A percentile compares a stretch with the other conserved stretches of the same genome.
Conservation (phyloP, 2,888 invertebrate genomes). For the Perdita meconis region DNA sequence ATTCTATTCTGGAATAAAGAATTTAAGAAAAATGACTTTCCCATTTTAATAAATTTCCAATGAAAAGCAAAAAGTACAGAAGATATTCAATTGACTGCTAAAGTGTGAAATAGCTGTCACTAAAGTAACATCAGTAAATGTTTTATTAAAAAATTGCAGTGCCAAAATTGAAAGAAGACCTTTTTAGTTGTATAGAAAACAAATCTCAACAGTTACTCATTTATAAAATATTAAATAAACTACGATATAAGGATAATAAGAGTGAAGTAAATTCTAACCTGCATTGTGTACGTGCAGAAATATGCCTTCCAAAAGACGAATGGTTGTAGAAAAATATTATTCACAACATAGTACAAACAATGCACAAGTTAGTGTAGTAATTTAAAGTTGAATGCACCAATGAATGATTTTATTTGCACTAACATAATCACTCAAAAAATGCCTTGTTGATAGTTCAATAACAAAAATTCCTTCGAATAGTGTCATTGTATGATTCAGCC, state of each 20-base stretch:
- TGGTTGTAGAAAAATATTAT: constrained; percentile 1
- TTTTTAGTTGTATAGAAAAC: no score
- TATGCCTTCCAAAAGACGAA: not conserved
- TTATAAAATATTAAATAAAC: no score
- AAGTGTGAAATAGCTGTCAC: no score
- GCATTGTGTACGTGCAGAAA: constrained; percentile 57
- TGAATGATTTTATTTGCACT: not conserved
- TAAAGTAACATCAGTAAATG: no score
- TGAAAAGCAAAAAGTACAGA: no score
- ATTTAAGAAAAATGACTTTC: no score
- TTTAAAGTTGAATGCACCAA: not conserved
- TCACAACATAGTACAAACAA: not conserved
- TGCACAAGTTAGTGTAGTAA: not conserved
- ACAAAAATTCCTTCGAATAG: constrained; percentile 35
- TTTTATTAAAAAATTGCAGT: not conserved
- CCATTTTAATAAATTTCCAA: no score
- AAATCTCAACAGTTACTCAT: no score
- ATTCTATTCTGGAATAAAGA: no score
- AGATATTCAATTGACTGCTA: no score
- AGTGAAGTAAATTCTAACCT: constrained; percentile 51
- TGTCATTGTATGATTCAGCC: constrained; percentile 61
- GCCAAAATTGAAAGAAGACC: not conserved
- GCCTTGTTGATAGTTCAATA: constrained; percentile 47
- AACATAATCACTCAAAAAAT: not conserved
- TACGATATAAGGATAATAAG: no score